Conservation (phyloP, 1,140 invertebrate species). For the Steinernema feltiae region DNA sequence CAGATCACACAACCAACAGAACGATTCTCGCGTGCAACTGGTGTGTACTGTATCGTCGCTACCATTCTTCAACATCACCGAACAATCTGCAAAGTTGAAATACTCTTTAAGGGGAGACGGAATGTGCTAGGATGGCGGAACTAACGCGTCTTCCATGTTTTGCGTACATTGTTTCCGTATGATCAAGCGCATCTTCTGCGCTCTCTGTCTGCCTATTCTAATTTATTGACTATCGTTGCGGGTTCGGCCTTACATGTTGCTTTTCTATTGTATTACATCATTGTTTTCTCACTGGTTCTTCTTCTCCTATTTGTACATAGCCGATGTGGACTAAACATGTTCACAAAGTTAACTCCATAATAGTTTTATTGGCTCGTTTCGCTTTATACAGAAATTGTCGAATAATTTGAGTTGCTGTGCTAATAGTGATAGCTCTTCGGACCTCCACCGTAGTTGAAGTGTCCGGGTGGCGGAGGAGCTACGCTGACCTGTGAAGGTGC, state of each 20-base stretch:
- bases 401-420: not conserved
- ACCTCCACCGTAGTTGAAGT: not conserved
- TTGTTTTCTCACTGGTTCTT: not conserved
- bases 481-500: not conserved
- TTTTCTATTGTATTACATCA: not conserved
- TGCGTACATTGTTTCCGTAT: too few relatives aligned
- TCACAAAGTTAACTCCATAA: too few relatives aligned
- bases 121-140: not conserved
- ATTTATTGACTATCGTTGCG: not conserved
- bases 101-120: not conserved
- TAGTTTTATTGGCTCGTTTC: not conserved
- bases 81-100: slow-evolving; percentile 68
- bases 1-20: slow-evolving; percentile 72
- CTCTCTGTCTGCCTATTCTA: too few relatives aligned
- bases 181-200: too few relatives aligned
- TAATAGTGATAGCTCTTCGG: not conserved
- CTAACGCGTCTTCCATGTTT: too few relatives aligned
- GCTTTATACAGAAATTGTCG: not conserved
- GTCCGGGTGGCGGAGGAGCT: not conserved
- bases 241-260: not conserved
- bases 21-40: slow-evolving; percentile 67
- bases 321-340: not conserved
- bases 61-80: slow-evolving; percentile 84
- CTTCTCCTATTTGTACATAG: not conserved
- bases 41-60: slow-evolving; percentile 76